A percentile compares a stretch with the other conserved stretches of the same genome.
Evolutionary conservation across 2,888 invertebrate genomes (phyloP).

Genomic region (Antheraea yamamai): DNA sequence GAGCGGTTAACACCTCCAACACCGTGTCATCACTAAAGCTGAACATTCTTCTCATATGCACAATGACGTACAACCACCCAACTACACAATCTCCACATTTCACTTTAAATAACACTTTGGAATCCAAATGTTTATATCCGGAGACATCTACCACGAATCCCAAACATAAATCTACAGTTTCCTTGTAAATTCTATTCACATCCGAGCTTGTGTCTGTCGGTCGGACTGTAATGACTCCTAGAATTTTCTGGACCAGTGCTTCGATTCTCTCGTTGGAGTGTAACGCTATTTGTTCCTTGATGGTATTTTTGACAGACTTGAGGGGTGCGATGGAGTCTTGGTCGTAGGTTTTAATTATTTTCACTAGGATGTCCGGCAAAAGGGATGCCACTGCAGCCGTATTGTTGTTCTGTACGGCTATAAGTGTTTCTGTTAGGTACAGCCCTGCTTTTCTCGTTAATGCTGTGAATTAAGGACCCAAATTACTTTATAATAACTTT

Average conservation of each 20-base stretch:
- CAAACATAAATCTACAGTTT: slow-evolving; percentile 29
- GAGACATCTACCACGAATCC: slow-evolving; percentile 32
- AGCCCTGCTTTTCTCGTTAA: not conserved
- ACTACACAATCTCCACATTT: not conserved
- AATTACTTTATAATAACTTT: not conserved
- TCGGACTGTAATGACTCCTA: slow-evolving; percentile 17
- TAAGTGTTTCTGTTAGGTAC: not conserved
- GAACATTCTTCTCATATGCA: not conserved
- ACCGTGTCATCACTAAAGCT: not conserved
- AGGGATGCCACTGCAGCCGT: not conserved
- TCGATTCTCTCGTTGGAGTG: slow-evolving; percentile 35
- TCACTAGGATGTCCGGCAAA: not conserved
- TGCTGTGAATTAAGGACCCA: slow-evolving; percentile 2
- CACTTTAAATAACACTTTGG: not conserved
- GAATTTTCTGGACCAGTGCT: slow-evolving; percentile 27
- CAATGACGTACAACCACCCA: not conserved
- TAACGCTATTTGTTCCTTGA: slow-evolving; percentile 50
- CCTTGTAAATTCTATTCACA: slow-evolving; percentile 25
- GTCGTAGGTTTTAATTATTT: slow-evolving; percentile 5
- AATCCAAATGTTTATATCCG: slow-evolving; percentile 16
- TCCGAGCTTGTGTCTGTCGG: not conserved
- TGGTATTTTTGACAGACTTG: slow-evolving; percentile 39
- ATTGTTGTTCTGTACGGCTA: not conserved
- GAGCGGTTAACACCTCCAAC: not conserved
- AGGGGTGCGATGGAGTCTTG: slow-evolving; percentile 34